Evolutionary conservation across 2,888 invertebrate species (phyloP).

Genomic region (Rhagophthalmus giganteus): DNA sequence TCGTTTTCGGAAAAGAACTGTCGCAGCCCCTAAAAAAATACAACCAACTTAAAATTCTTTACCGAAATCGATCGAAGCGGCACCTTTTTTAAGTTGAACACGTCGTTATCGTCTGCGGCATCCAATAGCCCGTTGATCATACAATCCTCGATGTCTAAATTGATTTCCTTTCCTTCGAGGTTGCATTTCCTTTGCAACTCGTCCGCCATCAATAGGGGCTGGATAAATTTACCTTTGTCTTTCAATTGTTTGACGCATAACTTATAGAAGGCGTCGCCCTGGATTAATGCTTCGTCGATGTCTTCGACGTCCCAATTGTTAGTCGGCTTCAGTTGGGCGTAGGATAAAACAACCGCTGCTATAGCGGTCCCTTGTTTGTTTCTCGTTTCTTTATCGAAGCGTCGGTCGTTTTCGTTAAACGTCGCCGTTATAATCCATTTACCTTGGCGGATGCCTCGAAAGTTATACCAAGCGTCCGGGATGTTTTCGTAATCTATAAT

Average conservation of each 20-base stretch:
- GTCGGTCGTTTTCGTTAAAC: conserved; percentile 45
- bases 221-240: conserved; percentile 41
- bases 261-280: conserved; percentile 55
- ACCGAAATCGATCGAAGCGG: no score
- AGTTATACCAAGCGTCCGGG: conserved; percentile 50
- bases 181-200: conserved; percentile 51
- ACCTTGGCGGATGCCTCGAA: conserved; percentile 37
- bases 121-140: conserved; percentile 46
- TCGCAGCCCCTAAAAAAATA: conserved; percentile 46
- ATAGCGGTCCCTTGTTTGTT: conserved; percentile 56
- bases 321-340: conserved; percentile 45
- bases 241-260: conserved; percentile 44
- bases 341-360: conserved; percentile 51
- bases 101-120: conserved; percentile 34
- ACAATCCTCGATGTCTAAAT: conserved; percentile 48
- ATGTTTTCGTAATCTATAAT: conserved; percentile 46
- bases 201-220: conserved; percentile 44
- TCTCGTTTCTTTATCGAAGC: conserved; percentile 49
- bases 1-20: conserved; percentile 53
- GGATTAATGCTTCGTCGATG: conserved; percentile 53
- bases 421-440: conserved; percentile 54
- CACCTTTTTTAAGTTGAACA: conserved; percentile 38
- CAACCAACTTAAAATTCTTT: no score
- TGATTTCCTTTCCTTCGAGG: conserved; percentile 44
- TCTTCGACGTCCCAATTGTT: conserved; percentile 49